phyloP scores from a whole-genome alignment of 2,888 invertebrate species.

The Asteroscopus sphinx region DNA sequence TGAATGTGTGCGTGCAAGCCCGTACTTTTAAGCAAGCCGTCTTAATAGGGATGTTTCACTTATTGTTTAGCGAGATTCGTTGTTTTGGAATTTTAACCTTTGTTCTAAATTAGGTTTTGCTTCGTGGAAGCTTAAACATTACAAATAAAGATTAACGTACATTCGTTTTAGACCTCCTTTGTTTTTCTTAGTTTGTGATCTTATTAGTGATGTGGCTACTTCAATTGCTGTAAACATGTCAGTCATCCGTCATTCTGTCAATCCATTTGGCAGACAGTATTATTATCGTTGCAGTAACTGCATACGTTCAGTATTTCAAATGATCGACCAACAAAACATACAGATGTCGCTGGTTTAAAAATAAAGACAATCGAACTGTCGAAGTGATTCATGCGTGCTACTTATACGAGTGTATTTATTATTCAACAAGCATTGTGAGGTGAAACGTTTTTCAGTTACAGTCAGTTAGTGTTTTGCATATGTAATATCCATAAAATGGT shows the following conservation, averaged over 20 bases:
- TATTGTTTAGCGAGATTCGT: no score
- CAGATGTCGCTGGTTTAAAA: slow-evolving; percentile 24
- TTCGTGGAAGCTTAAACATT: neutral
- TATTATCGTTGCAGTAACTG: slow-evolving; percentile 10
- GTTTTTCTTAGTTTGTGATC: neutral
- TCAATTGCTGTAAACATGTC: slow-evolving; percentile 19
- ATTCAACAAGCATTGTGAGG: slow-evolving; percentile 31
- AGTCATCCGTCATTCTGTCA: slow-evolving; percentile 27
- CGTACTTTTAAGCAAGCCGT: no score
- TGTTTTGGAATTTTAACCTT: slow-evolving; percentile 10
- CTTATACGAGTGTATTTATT: slow-evolving; percentile 27
- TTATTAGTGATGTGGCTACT: neutral
- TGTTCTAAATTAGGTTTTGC: slow-evolving; percentile 4
- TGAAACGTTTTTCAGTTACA: slow-evolving; percentile 30
- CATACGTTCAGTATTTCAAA: slow-evolving; percentile 20
- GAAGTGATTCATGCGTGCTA: slow-evolving; percentile 25
- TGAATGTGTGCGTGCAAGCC: no score
- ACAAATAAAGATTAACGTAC: slow-evolving; percentile 2
- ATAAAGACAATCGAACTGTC: slow-evolving; percentile 33
- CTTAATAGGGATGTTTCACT: no score
- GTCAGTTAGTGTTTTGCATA: slow-evolving; percentile 40
- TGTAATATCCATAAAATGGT: slow-evolving; percentile 34
- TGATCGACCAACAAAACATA: slow-evolving; percentile 4
- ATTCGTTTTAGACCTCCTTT: neutral
- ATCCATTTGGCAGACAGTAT: slow-evolving; percentile 1